Evolutionary conservation across 2,888 invertebrate species (phyloP).

Genomic region (Unio pictorum): DNA sequence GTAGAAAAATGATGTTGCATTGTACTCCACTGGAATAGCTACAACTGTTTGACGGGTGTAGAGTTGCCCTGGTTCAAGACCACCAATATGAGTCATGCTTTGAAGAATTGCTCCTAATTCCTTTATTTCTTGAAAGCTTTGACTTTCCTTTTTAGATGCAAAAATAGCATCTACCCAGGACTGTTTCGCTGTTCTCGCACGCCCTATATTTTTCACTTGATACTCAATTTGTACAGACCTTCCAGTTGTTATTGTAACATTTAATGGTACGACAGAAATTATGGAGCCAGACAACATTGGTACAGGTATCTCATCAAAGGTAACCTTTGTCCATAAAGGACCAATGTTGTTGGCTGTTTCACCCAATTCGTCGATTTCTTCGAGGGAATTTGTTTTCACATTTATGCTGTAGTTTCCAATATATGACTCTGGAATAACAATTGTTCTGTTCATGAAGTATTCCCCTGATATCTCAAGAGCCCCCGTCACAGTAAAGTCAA

Average conservation of each 20-base stretch:
- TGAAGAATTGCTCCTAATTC: background rate
- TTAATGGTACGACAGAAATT: too few relatives aligned
- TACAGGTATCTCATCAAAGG: too few relatives aligned
- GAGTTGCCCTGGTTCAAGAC: conserved; percentile 1
- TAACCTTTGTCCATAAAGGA: too few relatives aligned
- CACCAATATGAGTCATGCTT: conserved; percentile 5
- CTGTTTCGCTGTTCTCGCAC: background rate
- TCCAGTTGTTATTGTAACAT: background rate
- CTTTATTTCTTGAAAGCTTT: background rate
- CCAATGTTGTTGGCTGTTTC: conserved; percentile 12
- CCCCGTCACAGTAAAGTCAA: too few relatives aligned
- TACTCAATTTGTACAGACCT: background rate
- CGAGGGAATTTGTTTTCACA: conserved; percentile 7
- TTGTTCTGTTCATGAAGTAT: conserved; percentile 8
- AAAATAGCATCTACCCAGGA: conserved; percentile 13
- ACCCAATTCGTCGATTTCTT: conserved; percentile 9
- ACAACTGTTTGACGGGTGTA: conserved; percentile 9
- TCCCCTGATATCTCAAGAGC: conserved; percentile 5
- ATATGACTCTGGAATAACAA: conserved; percentile 12
- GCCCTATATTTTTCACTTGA: conserved; percentile 9
- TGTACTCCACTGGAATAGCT: conserved; percentile 9
- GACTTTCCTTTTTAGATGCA: background rate
- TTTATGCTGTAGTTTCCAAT: conserved; percentile 13
- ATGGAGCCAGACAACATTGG: too few relatives aligned
- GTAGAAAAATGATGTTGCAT: conserved; percentile 6